Evolutionary conservation across 2,888 invertebrate genomes (phyloP).

Genomic region (Listrodromus nycthemerus): DNA sequence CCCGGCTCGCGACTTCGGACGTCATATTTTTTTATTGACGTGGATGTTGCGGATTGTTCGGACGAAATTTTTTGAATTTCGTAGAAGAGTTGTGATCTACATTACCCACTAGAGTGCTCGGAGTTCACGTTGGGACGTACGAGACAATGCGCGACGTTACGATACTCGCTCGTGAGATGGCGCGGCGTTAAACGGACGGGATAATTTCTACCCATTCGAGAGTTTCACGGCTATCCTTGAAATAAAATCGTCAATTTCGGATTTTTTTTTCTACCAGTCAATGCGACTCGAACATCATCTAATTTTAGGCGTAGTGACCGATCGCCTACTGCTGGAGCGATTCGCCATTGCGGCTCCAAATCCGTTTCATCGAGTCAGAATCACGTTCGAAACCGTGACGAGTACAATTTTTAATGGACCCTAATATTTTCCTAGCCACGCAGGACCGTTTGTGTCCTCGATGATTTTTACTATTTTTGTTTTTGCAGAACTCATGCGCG

Average conservation of each 20-base stretch:
- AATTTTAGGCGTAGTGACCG: not conserved
- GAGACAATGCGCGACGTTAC: not conserved
- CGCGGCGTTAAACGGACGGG: not conserved
- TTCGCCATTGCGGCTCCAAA: slow-evolving; percentile 58
- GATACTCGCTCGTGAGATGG: not conserved
- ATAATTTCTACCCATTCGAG: not conserved
- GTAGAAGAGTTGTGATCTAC: not conserved
- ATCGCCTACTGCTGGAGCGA: not conserved
- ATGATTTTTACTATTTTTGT: not conserved
- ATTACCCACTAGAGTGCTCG: not conserved
- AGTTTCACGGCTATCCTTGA: not conserved
- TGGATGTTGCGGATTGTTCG: not conserved
- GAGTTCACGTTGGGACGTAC: not conserved
- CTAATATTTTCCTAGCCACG: slow-evolving; percentile 16
- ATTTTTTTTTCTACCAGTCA: not conserved
- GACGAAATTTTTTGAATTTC: not conserved
- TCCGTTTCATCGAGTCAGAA: slow-evolving; percentile 74
- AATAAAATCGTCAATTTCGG: not conserved
- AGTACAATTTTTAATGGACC: slow-evolving; percentile 31
- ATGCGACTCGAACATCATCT: not conserved
- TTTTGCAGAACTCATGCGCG: not conserved
- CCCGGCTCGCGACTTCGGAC: too few species aligned
- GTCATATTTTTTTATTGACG: not conserved
- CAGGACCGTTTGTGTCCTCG: not conserved
- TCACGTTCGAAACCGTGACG: slow-evolving; percentile 79